Evolutionary conservation across 1,140 invertebrate species (phyloP).

Genomic region (Latrodectus geometricus): DNA sequence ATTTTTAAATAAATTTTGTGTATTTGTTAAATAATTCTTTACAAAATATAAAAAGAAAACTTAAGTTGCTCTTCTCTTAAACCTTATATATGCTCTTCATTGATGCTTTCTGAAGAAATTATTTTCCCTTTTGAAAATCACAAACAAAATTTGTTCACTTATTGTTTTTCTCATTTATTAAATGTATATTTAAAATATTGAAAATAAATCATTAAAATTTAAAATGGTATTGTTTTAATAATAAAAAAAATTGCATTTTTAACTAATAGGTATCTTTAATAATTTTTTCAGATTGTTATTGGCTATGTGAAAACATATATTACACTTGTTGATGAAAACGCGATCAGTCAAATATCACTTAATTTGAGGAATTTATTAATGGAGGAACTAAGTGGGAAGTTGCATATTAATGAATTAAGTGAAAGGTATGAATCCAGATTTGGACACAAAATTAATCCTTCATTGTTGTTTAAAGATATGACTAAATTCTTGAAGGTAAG

Average conservation of each 20-base stretch:
- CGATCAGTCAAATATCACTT: conserved; percentile 69
- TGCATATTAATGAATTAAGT: conserved; percentile 71
- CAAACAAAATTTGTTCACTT: background rate
- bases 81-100: too few relatives aligned
- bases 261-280: background rate
- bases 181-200: background rate
- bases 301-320: conserved; percentile 67
- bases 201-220: too few relatives aligned
- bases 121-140: too few relatives aligned
- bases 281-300: conserved; percentile 27
- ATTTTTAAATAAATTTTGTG: too few relatives aligned
- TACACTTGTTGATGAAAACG: conserved; percentile 64
- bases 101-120: too few relatives aligned
- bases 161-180: background rate
- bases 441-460: conserved; percentile 70
- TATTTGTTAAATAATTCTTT: too few relatives aligned
- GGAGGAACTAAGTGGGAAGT: conserved; percentile 71
- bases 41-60: too few relatives aligned
- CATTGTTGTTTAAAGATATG: conserved; percentile 71
- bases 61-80: too few relatives aligned
- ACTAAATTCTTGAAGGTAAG: conserved; percentile 71
- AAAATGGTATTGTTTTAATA: background rate
- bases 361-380: conserved; percentile 74
- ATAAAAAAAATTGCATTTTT: background rate
- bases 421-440: conserved; percentile 71